These are phyloP conservation scores for Myiozetetes cayanensis DNA, from an alignment of 2,113 vertebrate genomes.

Conservation along the genomic window DNA sequence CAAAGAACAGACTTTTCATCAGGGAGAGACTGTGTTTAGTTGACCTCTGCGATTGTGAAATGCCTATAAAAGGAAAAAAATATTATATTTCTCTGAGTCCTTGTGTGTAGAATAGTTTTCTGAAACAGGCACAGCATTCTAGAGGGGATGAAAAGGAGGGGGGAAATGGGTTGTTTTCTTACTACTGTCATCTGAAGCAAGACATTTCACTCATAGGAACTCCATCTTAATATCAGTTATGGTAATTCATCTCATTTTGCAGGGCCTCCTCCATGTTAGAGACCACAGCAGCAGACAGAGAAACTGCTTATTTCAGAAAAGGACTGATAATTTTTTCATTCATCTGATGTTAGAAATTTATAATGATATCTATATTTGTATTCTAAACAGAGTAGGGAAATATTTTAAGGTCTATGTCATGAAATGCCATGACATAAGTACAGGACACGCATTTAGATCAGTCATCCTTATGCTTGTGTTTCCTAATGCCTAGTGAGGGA, in stretches of 20 bases:
- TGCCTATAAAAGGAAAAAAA: constrained; percentile 53
- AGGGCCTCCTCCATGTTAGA: background rate
- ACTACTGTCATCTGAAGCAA: background rate
- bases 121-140: background rate
- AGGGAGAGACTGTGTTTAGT: background rate
- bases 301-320: background rate
- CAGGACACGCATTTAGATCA: background rate
- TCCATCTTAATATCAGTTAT: background rate
- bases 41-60: constrained; percentile 3
- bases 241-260: background rate
- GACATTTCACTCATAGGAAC: background rate
- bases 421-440: background rate
- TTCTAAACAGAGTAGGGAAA: background rate
- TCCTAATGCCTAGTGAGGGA: background rate
- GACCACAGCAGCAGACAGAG: background rate
- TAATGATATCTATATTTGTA: background rate
- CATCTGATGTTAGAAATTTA: background rate
- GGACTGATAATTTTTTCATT: background rate
- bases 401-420: background rate
- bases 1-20: background rate
- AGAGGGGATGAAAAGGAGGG: background rate
- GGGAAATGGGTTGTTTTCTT: background rate
- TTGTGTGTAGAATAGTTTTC: background rate
- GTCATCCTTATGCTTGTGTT: background rate
- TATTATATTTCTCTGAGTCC: background rate